These are phyloP conservation scores for Phataginus tetradactyla DNA, from an alignment of 2,797 vertebrate species.

Conservation along the genomic window DNA sequence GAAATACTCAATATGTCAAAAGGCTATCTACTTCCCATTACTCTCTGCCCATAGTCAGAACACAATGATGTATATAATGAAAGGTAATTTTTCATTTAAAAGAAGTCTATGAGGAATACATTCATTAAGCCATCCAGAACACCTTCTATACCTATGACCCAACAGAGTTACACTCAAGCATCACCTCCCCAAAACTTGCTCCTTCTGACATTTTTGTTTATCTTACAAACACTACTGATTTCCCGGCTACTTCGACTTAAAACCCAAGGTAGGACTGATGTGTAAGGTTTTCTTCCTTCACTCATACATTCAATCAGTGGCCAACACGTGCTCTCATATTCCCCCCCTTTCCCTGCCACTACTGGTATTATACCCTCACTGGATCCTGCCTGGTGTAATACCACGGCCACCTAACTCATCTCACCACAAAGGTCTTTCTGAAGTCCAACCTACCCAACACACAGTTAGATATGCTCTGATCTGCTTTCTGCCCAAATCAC, in stretches of 20 bases:
- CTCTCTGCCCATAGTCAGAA: neutral
- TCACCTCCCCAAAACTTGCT: neutral
- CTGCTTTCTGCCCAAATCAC: constrained; percentile 30
- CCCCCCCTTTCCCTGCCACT: neutral
- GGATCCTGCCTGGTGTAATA: neutral
- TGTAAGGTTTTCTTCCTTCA: constrained; percentile 10
- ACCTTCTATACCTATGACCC: neutral
- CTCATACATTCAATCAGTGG: constrained; percentile 4
- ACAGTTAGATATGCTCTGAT: neutral
- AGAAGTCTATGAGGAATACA: neutral
- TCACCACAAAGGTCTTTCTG: neutral
- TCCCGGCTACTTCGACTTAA: neutral
- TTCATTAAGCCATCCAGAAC: neutral
- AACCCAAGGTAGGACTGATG: neutral
- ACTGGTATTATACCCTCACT: neutral
- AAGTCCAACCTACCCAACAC: neutral
- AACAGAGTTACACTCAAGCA: neutral
- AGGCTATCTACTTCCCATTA: neutral
- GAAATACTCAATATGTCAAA: constrained; percentile 1
- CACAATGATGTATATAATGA: neutral
- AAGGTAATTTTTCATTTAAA: constrained; percentile 43
- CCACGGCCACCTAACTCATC: neutral
- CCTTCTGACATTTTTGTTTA: constrained; percentile 37
- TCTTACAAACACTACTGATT: constrained; percentile 14
- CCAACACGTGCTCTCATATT: neutral